Conservation (phyloP, 2,888 invertebrate genomes). For the Perizoma flavofasciatum region DNA sequence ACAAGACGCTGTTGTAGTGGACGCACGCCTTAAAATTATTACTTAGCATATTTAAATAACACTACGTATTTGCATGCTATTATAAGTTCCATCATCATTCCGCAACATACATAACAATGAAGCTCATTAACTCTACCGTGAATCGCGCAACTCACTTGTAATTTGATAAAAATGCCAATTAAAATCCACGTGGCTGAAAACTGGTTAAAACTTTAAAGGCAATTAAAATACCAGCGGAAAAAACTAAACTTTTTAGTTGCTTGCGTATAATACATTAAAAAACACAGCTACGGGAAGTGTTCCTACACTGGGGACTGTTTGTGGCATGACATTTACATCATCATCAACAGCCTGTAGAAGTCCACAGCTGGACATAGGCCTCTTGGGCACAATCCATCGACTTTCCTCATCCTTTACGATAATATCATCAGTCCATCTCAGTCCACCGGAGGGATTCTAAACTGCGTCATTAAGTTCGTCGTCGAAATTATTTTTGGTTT, state of each 20-base stretch:
- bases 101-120: neutral
- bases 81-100: slow-evolving; percentile 16
- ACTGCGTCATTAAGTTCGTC: too few species aligned
- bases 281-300: too few species aligned
- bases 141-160: slow-evolving; percentile 1
- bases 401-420: too few species aligned
- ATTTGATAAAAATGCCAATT: slow-evolving; percentile 9
- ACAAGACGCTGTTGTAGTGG: neutral
- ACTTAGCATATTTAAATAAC: slow-evolving; percentile 5
- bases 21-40: slow-evolving; percentile 3
- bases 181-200: slow-evolving; percentile 5
- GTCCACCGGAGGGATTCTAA: too few species aligned
- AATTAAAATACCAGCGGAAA: slow-evolving; percentile 22
- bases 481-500: too few species aligned
- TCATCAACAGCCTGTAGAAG: too few species aligned
- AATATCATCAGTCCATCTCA: too few species aligned
- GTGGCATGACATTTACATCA: too few species aligned
- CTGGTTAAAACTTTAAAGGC: neutral
- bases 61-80: slow-evolving; percentile 29
- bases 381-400: too few species aligned
- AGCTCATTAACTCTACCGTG: slow-evolving; percentile 23
- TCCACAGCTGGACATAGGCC: too few species aligned
- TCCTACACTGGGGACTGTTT: too few species aligned
- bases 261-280: slow-evolving; percentile 1
- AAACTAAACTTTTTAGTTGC: slow-evolving; percentile 8